Evolutionary conservation across 2,797 vertebrate species (phyloP).

Genomic region (Threskiornis aethiopicus): DNA sequence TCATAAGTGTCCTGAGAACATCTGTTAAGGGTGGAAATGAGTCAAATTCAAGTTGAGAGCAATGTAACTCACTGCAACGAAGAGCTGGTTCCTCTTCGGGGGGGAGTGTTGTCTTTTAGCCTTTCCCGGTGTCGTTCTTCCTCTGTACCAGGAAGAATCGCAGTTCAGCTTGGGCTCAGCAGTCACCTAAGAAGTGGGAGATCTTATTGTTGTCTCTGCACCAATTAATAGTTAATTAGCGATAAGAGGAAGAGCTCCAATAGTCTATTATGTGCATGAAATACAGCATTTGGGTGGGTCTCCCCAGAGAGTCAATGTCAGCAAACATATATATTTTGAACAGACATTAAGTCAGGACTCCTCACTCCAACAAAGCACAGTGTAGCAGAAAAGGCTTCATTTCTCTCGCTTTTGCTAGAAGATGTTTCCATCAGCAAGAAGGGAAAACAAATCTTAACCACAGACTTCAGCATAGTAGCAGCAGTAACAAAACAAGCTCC

Average conservation of each 20-base stretch:
- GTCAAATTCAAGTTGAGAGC: not conserved
- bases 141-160: not conserved
- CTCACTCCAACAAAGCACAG: not conserved
- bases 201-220: not conserved
- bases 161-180: not conserved
- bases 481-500: not conserved
- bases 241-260: not conserved
- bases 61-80: not conserved
- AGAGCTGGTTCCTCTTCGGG: not conserved
- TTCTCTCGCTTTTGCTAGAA: not conserved
- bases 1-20: not conserved
- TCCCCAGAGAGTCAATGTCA: not conserved
- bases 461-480: not conserved
- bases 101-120: not conserved
- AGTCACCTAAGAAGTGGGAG: not conserved
- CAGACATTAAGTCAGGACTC: not conserved
- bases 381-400: not conserved
- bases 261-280: not conserved
- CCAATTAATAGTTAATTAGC: not conserved
- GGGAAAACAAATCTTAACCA: slow-evolving; percentile 10
- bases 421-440: not conserved
- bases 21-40: not conserved
- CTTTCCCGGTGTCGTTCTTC: not conserved
- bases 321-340: not conserved
- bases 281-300: not conserved